A percentile compares a stretch with the other conserved stretches of the same genome.
phyloP scores from a whole-genome alignment of 2,113 vertebrate genomes.

The Megaceryle maxima region DNA sequence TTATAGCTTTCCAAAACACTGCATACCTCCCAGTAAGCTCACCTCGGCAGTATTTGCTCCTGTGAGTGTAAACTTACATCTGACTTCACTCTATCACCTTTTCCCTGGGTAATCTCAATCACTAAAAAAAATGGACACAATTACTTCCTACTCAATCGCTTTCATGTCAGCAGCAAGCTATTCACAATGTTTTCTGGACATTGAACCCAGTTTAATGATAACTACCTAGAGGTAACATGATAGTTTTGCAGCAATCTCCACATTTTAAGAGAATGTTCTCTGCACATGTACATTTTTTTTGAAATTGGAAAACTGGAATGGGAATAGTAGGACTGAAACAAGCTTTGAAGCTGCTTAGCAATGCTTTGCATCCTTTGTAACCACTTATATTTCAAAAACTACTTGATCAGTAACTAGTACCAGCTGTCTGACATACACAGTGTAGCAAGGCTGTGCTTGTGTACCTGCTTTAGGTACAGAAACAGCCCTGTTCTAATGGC shows the following conservation, averaged over 20 bases:
- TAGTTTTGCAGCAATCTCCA: neutral
- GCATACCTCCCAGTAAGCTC: neutral
- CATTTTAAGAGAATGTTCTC: neutral
- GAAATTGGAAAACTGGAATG: neutral
- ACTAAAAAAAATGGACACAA: neutral
- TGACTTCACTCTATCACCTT: neutral
- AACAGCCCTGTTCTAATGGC: neutral
- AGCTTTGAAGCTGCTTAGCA: neutral
- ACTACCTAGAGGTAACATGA: neutral
- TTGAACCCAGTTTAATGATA: neutral
- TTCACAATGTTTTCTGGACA: neutral
- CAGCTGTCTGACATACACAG: neutral
- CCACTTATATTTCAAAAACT: neutral
- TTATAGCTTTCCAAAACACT: neutral
- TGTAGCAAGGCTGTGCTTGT: neutral
- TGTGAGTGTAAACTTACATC: neutral
- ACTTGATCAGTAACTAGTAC: neutral
- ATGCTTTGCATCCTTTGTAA: neutral
- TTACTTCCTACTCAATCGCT: neutral
- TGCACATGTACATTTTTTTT: neutral
- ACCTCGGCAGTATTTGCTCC: neutral
- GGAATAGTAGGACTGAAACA: neutral
- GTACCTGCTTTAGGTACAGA: neutral
- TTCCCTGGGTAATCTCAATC: neutral
- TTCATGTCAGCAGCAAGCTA: neutral